Evolutionary conservation across 2,113 vertebrate species (phyloP).

Genomic region (Callaeas wilsoni): DNA sequence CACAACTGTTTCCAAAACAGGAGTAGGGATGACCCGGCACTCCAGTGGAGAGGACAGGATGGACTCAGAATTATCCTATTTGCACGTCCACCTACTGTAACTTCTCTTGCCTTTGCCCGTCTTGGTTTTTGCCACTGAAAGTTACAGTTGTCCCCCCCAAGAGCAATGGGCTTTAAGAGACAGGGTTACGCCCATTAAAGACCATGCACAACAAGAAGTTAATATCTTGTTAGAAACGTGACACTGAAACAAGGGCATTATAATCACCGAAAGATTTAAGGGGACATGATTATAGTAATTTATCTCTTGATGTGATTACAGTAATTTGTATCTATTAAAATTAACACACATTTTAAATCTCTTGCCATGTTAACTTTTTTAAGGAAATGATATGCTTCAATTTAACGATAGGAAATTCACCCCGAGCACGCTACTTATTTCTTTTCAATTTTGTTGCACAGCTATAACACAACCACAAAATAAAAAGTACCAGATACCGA

Average conservation of each 20-base stretch:
- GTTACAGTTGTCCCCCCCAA: neutral
- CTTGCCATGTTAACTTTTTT: neutral
- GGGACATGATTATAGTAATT: slow-evolving; percentile 40
- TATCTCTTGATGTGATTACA: slow-evolving; percentile 11
- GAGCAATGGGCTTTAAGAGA: neutral
- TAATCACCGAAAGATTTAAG: slow-evolving; percentile 1
- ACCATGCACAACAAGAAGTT: neutral
- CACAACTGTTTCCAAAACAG: neutral
- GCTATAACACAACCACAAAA: neutral
- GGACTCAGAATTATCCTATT: neutral
- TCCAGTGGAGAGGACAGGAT: neutral
- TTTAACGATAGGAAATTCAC: neutral
- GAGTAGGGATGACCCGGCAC: fast-evolving
- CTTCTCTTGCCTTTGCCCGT: neutral
- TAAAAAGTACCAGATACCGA: neutral
- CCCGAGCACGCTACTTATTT: neutral
- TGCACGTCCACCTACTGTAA: neutral
- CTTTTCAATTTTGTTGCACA: neutral
- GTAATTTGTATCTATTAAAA: slow-evolving; percentile 39
- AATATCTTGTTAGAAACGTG: neutral
- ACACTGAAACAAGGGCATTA: neutral
- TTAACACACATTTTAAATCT: slow-evolving; percentile 19
- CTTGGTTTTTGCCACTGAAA: neutral
- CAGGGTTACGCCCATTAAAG: neutral
- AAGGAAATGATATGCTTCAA: slow-evolving; percentile 3